Evolutionary conservation across 2,797 vertebrate genomes (phyloP), one percentile per base, ranked within the genome.

Genomic region (Cheirogaleus major): DNA sequence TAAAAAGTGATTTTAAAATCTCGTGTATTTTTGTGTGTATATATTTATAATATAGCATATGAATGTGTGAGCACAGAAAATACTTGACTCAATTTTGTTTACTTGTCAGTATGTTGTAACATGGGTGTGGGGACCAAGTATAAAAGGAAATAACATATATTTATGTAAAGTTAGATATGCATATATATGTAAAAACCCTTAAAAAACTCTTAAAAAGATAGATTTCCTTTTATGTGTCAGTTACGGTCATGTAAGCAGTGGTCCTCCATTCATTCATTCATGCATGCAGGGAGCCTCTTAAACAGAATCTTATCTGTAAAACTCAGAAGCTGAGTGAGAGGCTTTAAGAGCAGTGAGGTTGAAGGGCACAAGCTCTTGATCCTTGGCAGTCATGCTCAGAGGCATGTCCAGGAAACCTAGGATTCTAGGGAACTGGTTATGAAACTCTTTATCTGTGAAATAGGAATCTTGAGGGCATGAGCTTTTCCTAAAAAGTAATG

Each of bases 61-160:
- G 17, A 50, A 27, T 78, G 17, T n/a, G 41, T 38, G 45, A 83
- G 12, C 18, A n/a, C 12, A 3, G 32, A 83, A 91, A 81, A 67
- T 85, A 38, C 72, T 67, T 91, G 25, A 63, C 18, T 43, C 84
- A 87, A 38, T 90, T 92, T 93, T 84, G 45, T 85, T 95, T 75
- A 38, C 27, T 38, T 88, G 86, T 45, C 27, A 78, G 11, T 85
- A 10, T 87, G 52, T 80, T 84, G 20, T 80, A 43, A 84, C 23
- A 18, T 17, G 50, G 52, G 20, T 10, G 12, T 57, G 11, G 43
- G 17, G n/a, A 9, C 50, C 25, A 93, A 82, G 18, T 72, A 35
- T 50, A 50, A 82, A 61, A 85, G 43, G 45, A 61, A 73, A 81
- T 83, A 82, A 78, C 72, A 7, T 52, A 0, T 4, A 50, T 41